These are phyloP conservation scores for Ceratosolen solmsi DNA, from an alignment of 1,140 invertebrate genomes.

Conservation along the genomic window DNA sequence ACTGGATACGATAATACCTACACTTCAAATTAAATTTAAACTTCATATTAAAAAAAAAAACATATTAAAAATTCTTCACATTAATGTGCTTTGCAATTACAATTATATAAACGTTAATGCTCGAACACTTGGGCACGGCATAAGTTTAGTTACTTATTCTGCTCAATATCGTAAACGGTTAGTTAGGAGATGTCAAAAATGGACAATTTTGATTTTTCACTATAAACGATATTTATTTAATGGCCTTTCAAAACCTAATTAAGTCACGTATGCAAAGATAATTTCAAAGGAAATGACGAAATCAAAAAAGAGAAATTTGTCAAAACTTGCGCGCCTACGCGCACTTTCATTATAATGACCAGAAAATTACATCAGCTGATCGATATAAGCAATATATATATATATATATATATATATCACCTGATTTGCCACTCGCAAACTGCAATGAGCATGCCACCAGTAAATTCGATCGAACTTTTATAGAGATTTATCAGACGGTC, in stretches of 20 bases:
- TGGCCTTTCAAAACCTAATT: too few relatives aligned
- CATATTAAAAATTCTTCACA: too few relatives aligned
- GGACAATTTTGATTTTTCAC: constrained; percentile 30
- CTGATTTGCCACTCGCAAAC: constrained; percentile 10
- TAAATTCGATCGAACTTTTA: constrained; percentile 20
- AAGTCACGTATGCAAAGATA: constrained; percentile 48
- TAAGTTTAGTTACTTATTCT: too few relatives aligned
- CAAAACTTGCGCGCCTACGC: background rate
- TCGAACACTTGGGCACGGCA: too few relatives aligned
- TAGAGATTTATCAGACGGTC: constrained; percentile 42
- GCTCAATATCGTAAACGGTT: too few relatives aligned
- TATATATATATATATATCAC: constrained; percentile 41
- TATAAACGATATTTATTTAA: constrained; percentile 50
- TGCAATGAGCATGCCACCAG: background rate
- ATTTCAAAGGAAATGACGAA: constrained; percentile 39
- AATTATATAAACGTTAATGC: too few relatives aligned
- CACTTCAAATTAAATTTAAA: too few relatives aligned
- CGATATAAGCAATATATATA: constrained; percentile 16
- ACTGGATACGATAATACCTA: too few relatives aligned
- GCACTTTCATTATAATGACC: constrained; percentile 1
- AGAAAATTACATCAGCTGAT: constrained; percentile 33
- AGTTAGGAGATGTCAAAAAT: too few relatives aligned
- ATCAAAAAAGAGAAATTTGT: constrained; percentile 32
- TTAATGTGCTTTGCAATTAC: too few relatives aligned
- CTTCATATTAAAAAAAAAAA: too few relatives aligned